Evolutionary conservation across 2,888 invertebrate genomes (phyloP).

Genomic region (Macrostomum cliftonense): DNA sequence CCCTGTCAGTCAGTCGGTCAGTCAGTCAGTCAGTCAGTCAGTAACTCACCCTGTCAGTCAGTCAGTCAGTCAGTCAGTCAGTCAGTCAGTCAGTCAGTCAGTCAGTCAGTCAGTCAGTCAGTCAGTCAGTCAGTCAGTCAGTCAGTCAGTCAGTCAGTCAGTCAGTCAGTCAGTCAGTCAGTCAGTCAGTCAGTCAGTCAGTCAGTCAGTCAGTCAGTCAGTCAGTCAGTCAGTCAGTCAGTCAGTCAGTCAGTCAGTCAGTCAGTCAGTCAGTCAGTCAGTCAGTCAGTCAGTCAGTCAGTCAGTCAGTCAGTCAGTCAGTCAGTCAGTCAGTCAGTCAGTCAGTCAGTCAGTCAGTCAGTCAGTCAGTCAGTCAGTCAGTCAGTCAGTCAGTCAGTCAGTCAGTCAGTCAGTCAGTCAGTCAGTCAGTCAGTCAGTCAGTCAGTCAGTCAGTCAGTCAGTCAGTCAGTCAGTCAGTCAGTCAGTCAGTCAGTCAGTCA

Average conservation of each 20-base stretch:
- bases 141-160: background rate
- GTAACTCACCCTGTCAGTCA: no score
- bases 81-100: background rate
- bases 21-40: no score
- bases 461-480: background rate
- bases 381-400: background rate
- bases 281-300: background rate
- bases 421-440: background rate
- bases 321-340: background rate
- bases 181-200: background rate
- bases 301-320: background rate
- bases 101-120: background rate
- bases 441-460: background rate
- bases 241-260: background rate
- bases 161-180: background rate
- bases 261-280: background rate
- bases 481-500: background rate
- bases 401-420: background rate
- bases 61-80: no score
- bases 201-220: background rate
- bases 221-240: background rate
- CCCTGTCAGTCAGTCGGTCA: no score
- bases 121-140: background rate
- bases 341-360: background rate
- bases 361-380: background rate